Base-by-base conservation (phyloP, 2,888 invertebrate species). In the Xestobium rufovillosum region DNA sequence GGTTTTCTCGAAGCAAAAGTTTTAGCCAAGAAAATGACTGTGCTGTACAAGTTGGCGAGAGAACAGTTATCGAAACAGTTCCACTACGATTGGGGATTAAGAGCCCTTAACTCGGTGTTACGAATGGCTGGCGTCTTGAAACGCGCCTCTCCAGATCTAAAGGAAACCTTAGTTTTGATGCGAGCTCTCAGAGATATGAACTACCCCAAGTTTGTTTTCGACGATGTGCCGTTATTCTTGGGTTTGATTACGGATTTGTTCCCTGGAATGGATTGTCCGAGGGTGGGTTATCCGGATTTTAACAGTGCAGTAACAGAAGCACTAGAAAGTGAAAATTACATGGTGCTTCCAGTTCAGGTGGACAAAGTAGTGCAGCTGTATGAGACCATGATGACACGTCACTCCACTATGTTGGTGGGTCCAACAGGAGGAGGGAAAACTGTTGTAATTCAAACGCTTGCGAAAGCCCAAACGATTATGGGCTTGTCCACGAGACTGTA, bases 301-400 rank as follows among this genome's bases (percentile, higher is more conserved):
- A 89, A 85, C 53, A 73, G 76, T 0, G 83, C 88, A 0, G 86
- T 90, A 3, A 76, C 80, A 34, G 68, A 73, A 13, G 76, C 76
- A 1, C 67, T 94, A 9, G 57, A 65, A n/a, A 68, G 72, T 19
- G 76, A 81, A 26, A 75, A 76, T 1, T 90, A 80, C 50, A 72
- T 85, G 14, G 60, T 87, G 3, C 53, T 83, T 28, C 68, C 78
- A 1, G 72, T 78, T 38, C 86, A 87, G 73, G 80, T 83, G 49
- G 61, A 57, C 45, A 61, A 64, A 48, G 61, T 55, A 31, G 80
- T 91, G 3, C 92, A 94, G 64, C 59, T 94, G 61, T 90, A 91
- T 59, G 91, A 94, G 69, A 89, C 90, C 1, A 91, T 92, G 90
- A 86, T 89, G 85, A 91, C 88, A 1, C 75, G 91, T 23, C 91